phyloP scores from a whole-genome alignment of 2,797 vertebrate species.

The Psittacula echo region DNA sequence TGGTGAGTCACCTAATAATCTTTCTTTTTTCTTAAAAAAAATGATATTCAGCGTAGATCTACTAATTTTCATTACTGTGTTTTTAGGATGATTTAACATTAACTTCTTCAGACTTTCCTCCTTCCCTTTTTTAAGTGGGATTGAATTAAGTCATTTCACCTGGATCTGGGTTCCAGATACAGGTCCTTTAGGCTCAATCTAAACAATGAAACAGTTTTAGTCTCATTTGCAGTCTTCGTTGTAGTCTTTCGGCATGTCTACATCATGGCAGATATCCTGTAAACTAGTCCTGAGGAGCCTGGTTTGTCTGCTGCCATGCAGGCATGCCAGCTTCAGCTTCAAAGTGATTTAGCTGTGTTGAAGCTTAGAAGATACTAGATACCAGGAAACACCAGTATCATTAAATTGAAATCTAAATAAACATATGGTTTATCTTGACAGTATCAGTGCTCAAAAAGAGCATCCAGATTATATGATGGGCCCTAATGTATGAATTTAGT shows the following conservation, averaged over 20 bases:
- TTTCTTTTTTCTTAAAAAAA: not conserved
- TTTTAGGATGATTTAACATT: not conserved
- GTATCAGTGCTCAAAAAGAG: not conserved
- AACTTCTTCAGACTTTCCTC: not conserved
- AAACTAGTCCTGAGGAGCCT: not conserved
- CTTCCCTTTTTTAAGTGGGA: not conserved
- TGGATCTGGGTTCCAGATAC: not conserved
- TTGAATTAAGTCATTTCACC: not conserved
- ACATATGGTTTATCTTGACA: not conserved
- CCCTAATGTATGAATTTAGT: not conserved
- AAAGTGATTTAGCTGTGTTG: not conserved
- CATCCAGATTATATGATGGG: not conserved
- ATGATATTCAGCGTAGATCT: not conserved
- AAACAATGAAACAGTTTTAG: not conserved
- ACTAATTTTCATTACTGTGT: not conserved
- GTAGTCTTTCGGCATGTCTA: not conserved
- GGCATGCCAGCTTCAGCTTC: not conserved
- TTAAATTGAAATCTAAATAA: not conserved
- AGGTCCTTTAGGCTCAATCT: not conserved
- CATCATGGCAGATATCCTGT: not conserved
- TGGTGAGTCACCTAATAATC: slow-evolving; percentile 82
- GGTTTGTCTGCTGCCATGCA: not conserved
- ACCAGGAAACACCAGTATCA: not conserved
- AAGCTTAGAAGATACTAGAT: not conserved
- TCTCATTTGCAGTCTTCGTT: not conserved